phyloP scores from a whole-genome alignment of 92 coral and sea anemone genomes.

The Porites rus region DNA sequence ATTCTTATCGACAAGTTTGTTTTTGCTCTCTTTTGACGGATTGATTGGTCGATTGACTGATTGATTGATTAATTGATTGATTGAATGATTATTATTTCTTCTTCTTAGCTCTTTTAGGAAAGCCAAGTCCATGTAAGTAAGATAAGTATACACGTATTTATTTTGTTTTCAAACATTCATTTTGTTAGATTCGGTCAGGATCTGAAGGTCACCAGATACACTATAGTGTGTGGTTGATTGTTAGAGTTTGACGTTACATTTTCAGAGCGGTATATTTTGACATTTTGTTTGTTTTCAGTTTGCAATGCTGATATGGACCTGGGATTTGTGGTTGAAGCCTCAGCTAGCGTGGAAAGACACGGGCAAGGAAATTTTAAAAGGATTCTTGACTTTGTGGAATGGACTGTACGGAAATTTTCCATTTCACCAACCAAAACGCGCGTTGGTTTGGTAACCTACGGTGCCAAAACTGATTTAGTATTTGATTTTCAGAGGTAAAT shows the following conservation, averaged over 20 bases:
- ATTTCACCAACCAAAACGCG: constrained; percentile 68
- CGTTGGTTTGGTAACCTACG: constrained; percentile 68
- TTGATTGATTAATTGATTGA: background rate
- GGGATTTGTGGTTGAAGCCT: constrained; percentile 81
- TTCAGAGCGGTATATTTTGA: too few relatives aligned
- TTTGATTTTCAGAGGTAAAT: constrained; percentile 40
- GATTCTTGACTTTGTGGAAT: constrained; percentile 68
- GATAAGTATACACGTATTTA: background rate
- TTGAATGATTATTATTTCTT: background rate
- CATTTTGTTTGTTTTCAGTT: constrained; percentile 34
- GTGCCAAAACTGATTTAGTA: constrained; percentile 36
- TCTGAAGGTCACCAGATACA: too few relatives aligned
- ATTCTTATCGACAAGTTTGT: background rate
- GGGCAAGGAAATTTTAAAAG: constrained; percentile 70
- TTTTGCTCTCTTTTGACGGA: too few relatives aligned
- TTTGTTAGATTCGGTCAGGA: background rate
- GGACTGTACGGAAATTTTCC: constrained; percentile 63
- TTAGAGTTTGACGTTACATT: too few relatives aligned
- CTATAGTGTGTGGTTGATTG: too few relatives aligned
- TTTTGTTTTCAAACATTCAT: background rate
- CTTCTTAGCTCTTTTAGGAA: constrained; percentile 13
- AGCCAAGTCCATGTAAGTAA: constrained; percentile 37
- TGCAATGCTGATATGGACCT: constrained; percentile 76
- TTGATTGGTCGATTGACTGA: background rate
- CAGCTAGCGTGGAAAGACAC: constrained; percentile 55